Base-by-base conservation (phyloP, 2,797 vertebrate genomes). In the Trichosurus vulpecula region DNA sequence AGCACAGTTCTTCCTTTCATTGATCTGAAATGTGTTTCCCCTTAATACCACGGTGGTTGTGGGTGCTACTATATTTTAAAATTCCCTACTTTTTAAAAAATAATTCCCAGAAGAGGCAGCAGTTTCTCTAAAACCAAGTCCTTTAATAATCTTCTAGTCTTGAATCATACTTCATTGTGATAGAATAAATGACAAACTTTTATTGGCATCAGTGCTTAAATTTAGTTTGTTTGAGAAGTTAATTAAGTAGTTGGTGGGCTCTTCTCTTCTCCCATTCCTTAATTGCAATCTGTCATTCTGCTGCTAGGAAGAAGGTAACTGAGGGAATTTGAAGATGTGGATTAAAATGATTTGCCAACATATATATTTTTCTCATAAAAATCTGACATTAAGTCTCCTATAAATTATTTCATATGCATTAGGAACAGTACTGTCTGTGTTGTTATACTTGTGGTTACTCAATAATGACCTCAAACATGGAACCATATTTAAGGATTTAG, bases 251-350 rank as follows among this genome's bases (percentile, higher is more conserved):
- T n/a, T 66, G 61, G 1, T 81, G 2, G n/a, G 22, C 16, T 81
- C 66, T 81, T 81, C n/a, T 66, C 61, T 41, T 41, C 58, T 35
- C 58, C 19, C 19, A 81, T 47, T 8, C n/a, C n/a, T 81, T 81
- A 25, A 81, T 47, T 81, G 16, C n/a, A 81, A n/a, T 81, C 9
- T 74, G 14, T n/a, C 35, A n/a, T 41, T 66, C 61, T n/a, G 52
- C 6, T 81, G 56, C 22, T 12, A 57, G 54, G 41, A 96, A 93
- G 0, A 51, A 97, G 12, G 27, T 19, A 87, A 90, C 92, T 92
- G 41, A 6, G 4, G 22, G 12, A 41, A 93, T 81, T 57, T 95
- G 4, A 2, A 90, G n/a, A 92, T 6, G 91, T 54, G 66, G 54
- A 25, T 95, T 92, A 95, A 94, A 97, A 95, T 25, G 87, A 13